These are phyloP conservation scores for Diorhabda elongata DNA, from an alignment of 1,140 invertebrate species.

Conservation along the genomic window DNA sequence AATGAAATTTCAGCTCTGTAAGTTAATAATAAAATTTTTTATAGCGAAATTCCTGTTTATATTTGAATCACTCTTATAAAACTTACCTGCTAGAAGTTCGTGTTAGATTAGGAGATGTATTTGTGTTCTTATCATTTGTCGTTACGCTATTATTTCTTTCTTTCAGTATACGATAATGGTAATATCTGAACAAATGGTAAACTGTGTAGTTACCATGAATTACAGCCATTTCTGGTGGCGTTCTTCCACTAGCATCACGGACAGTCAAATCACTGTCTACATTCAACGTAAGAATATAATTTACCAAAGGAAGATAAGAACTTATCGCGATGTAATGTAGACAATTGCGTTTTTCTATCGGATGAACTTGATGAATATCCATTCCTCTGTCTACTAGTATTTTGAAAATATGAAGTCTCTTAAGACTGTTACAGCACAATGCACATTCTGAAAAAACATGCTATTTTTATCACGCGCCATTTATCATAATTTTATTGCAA, in stretches of 20 bases:
- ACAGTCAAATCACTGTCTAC: background rate
- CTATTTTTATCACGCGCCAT: too few species aligned
- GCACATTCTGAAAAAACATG: slow-evolving; percentile 7
- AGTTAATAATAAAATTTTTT: too few species aligned
- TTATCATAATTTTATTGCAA: background rate
- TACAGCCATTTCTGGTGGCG: background rate
- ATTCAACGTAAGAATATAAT: background rate
- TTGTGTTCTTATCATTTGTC: too few species aligned
- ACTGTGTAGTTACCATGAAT: background rate
- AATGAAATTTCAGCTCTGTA: too few species aligned
- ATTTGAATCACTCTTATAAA: too few species aligned
- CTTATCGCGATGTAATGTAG: slow-evolving; percentile 9
- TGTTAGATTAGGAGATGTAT: too few species aligned
- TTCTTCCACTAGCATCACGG: background rate
- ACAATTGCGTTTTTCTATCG: slow-evolving; percentile 4
- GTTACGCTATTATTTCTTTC: too few species aligned
- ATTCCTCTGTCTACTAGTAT: background rate
- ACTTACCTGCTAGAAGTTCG: too few species aligned
- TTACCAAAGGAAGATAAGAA: background rate
- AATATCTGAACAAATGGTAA: background rate
- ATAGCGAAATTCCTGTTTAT: too few species aligned
- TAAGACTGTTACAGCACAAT: background rate
- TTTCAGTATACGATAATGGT: background rate
- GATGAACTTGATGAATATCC: slow-evolving; percentile 4
- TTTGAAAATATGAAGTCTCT: background rate